phyloP scores from a whole-genome alignment of 2,113 vertebrate species.

The Podarcis raffonei region DNA sequence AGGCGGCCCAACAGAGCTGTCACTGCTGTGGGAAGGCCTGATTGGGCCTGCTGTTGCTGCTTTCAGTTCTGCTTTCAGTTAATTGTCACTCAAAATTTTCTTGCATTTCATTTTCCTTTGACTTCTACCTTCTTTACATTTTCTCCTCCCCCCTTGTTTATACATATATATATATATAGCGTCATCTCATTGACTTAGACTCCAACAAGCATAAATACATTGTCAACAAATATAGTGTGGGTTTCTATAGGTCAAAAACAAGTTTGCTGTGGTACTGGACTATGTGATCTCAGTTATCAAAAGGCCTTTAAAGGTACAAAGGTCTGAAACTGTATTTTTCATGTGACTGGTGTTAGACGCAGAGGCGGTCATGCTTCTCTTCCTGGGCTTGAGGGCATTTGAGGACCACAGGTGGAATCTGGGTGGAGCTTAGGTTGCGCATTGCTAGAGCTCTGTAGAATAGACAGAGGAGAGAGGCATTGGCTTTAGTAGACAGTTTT shows the following conservation, averaged over 20 bases:
- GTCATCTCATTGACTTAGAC: not conserved
- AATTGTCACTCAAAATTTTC: not conserved
- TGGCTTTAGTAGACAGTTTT: no score
- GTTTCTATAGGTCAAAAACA: constrained; percentile 18
- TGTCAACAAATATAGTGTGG: constrained; percentile 39
- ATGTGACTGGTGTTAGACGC: not conserved
- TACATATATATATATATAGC: no score
- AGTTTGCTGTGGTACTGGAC: not conserved
- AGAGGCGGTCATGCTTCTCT: not conserved
- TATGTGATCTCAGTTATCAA: not conserved
- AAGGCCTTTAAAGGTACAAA: not conserved
- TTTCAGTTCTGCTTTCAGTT: no score
- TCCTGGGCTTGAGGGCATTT: not conserved
- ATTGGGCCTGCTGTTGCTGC: no score
- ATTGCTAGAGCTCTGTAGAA: not conserved
- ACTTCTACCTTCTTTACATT: not conserved
- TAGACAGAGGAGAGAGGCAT: no score
- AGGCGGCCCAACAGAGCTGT: no score
- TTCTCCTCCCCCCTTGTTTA: not conserved
- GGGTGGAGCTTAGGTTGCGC: not conserved
- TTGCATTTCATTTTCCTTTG: not conserved
- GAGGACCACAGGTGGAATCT: not conserved
- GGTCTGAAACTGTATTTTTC: not conserved
- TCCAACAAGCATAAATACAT: not conserved
- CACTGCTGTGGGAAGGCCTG: no score